Base-by-base conservation (phyloP, 2,888 invertebrate species). In the Romanomermis culicivorax region DNA sequence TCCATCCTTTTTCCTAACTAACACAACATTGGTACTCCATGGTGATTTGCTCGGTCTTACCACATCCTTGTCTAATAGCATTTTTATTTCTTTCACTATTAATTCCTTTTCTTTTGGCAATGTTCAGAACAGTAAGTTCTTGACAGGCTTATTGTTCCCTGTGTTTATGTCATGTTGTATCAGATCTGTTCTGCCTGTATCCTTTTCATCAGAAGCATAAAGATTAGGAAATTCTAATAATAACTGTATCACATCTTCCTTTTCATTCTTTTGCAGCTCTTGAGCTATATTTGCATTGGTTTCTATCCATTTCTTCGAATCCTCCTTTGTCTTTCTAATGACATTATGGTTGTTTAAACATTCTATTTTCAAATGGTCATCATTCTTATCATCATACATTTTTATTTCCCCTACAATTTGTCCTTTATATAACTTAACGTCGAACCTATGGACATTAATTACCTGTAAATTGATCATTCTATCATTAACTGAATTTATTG, bases 1-100 rank as follows among this genome's bases (percentile, higher is more conserved):
- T 29, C 58, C 62, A 52, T 63, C 58, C 54, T 64, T 65, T 58
- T 68, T 70, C 20, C 59, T 60, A 1, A 67, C 66, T 1, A 70
- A 49, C 65, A n/a, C n/a, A n/a, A n/a, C n/a, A n/a, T n/a, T n/a
- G n/a, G n/a, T n/a, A n/a, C n/a, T n/a, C n/a, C n/a, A 70, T 1
- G 68, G 66, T 29, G 62, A 63, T 2, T 55, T 57, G 2, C 64
- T 64, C 2, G 58, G 63, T 29, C 59, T 57, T 30, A 56, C 51
- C n/a, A 58, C 54, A 17, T 23, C 52, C 43, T 43, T 42, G 11
- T 36, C 42, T 24, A 20, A 4, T 11, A 52, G 4, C 4, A 42
- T 29, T 11, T 43, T n/a, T 11, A 52, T 26, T 36, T n/a, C 23
- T n/a, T 45, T 45, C 11, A n/a, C 23, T 23, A 45, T 45, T 11